Evolutionary conservation across 2,888 invertebrate genomes (phyloP).

Genomic region (Dryocosmus kuriphilus): DNA sequence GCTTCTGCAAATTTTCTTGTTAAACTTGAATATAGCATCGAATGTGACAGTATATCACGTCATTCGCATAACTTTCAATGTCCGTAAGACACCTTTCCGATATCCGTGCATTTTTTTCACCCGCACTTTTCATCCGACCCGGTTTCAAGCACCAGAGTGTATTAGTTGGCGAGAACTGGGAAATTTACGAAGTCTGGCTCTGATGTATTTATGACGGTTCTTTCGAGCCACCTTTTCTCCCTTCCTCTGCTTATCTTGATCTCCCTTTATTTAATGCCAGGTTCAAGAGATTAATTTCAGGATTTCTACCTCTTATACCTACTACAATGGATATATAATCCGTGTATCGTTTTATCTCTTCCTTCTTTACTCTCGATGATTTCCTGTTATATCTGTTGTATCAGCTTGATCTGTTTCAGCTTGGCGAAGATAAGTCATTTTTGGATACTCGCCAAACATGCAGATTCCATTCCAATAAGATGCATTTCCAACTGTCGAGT

Average conservation of each 20-base stretch:
- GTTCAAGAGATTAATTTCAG: conserved; percentile 22
- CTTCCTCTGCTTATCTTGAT: conserved; percentile 64
- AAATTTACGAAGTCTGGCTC: conserved; percentile 69
- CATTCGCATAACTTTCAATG: conserved; percentile 55
- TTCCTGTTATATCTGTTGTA: conserved; percentile 26
- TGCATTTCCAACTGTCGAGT: conserved; percentile 4
- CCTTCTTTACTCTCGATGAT: conserved; percentile 16
- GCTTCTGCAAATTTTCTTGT: not conserved
- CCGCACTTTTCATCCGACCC: conserved; percentile 17
- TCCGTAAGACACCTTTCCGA: conserved; percentile 55
- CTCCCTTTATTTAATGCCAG: conserved; percentile 21
- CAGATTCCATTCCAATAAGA: conserved; percentile 6
- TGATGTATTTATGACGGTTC: conserved; percentile 69
- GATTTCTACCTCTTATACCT: conserved; percentile 10
- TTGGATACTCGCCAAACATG: conserved; percentile 27
- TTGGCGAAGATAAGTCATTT: conserved; percentile 17
- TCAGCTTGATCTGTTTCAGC: conserved; percentile 27
- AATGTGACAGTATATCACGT: conserved; percentile 57
- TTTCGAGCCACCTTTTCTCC: conserved; percentile 56
- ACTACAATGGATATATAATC: conserved; percentile 25
- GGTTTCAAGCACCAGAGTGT: conserved; percentile 47
- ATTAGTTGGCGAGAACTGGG: conserved; percentile 65
- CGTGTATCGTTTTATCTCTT: conserved; percentile 10
- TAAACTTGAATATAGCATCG: not conserved
- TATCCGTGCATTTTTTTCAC: conserved; percentile 56